Base-by-base conservation (phyloP, 2,888 invertebrate species). In the Oligia fasciuncula region DNA sequence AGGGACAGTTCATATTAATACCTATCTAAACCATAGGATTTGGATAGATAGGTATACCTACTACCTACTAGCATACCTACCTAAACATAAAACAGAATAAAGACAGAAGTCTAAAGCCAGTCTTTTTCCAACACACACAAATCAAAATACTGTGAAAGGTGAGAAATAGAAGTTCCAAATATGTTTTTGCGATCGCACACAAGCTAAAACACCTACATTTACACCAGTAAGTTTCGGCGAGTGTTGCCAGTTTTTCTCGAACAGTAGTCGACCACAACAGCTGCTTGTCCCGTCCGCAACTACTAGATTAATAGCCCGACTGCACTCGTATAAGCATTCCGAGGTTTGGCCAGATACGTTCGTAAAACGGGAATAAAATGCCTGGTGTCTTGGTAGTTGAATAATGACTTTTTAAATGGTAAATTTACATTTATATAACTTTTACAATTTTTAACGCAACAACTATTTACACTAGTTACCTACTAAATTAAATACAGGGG, bases 181-280 rank as follows among this genome's bases (percentile, higher is more conserved):
- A 17, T 5, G 46, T 54, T 46, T 40, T 79, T 69, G 35, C 19
- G 19, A 23, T 57, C 11, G n/a, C 51, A 54, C 17, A 43, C 5
- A 57, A 60, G 19, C 77, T 35, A 40, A 60, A 76, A 46, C 29
- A 70, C 57, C 23, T 29, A 57, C 17, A 11, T 77, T 63, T 46
- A 43, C 23, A 35, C 63, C 5, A 76, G 35, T 54, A 60, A 73
- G 51, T 86, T 70, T 14, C 57, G 2, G 72, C 6, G 49, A 65
- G 80, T 73, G 85, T 73, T 79, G 87, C 75, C 80, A 87, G 80
- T 73, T 87, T 84, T 87, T 87, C 72, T 73, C 13, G 62, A 72
- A 69, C 40, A 19, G 35, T 13, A 62, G 85, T 72, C 43, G 51
- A 29, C 85, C 85, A 76, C 87, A 85, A 74, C 81, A 87, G 73